These are phyloP conservation scores for Formicarius rufipectus DNA, from an alignment of 2,113 vertebrate genomes.

Conservation along the genomic window DNA sequence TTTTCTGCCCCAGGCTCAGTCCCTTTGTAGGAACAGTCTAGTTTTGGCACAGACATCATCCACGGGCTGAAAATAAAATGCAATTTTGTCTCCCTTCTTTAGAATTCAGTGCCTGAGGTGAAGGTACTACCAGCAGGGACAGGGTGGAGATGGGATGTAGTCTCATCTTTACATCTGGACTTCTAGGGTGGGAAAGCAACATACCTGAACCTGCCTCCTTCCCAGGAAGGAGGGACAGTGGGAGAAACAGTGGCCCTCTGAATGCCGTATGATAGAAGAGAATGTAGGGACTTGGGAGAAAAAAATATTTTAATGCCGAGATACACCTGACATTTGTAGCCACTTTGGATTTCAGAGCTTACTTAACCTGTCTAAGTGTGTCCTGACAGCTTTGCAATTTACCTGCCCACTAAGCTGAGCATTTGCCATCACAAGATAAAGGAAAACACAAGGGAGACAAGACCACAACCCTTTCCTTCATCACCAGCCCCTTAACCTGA, in stretches of 20 bases:
- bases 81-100: not conserved
- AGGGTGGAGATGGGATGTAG: not conserved
- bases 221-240: accelerated
- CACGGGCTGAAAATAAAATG: not conserved
- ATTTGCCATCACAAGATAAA: not conserved
- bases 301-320: not conserved
- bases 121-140: not conserved
- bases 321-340: not conserved
- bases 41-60: not conserved
- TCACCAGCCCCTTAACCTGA: not conserved
- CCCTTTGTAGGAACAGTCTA: not conserved
- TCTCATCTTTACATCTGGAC: not conserved
- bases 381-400: not conserved
- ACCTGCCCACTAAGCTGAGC: not conserved
- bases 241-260: accelerated
- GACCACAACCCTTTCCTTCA: not conserved
- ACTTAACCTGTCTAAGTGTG: not conserved
- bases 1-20: not conserved
- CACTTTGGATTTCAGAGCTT: not conserved
- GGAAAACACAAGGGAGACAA: not conserved
- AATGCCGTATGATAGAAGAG: accelerated
- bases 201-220: not conserved
- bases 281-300: not conserved
- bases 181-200: not conserved
- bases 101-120: not conserved